Evolutionary conservation across 2,113 vertebrate species (phyloP), one percentile per base, ranked within the genome.

Genomic region (Miniopterus natalensis): DNA sequence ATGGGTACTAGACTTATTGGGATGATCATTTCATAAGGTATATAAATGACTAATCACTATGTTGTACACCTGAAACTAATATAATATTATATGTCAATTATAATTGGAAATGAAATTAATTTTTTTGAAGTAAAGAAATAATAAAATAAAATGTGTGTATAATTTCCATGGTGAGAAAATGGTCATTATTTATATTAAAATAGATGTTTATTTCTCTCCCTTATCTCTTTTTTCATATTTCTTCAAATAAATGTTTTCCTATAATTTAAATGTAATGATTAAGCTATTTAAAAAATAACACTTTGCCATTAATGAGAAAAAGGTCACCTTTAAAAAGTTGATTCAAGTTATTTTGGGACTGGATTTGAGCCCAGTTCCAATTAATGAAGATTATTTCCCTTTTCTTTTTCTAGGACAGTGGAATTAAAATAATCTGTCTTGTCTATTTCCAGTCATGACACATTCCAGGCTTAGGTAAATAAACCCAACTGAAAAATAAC

Each of bases 381-480:
- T 74, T 95, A 96, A 91, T 95, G 29, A 88, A 93, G 36, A 87
- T 36, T 53, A 23, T 84, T 88, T 92, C 8, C 59, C 53, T 85
- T 93, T 75, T 84, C 47, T 92, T 94, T 96, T 66, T 78, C 88
- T 95, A 75, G 13, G 68, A 78, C 6, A 53, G 73, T 40, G 6
- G 31, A 88, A 89, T 85, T 88, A 88, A 95, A 94, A 92, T 75
- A 61, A 83, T 96, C 51, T 73, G 77, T 91, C 93, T 95, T 95
- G 90, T 92, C 88, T 90, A 6, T 96, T 96, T 96, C 49, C 25
- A 97, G 92, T 96, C 90, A 94, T 68, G 85, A 93, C 81, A 92
- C 17, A 88, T 83, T 95, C 55, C 92, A 90, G 85, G 71, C 73
- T 81, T 97, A 81, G 49, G 77, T 94, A 97, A 97, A 95, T 85